These are phyloP conservation scores for Bombus superbus DNA, from an alignment of 1,140 invertebrate species.

Conservation along the genomic window DNA sequence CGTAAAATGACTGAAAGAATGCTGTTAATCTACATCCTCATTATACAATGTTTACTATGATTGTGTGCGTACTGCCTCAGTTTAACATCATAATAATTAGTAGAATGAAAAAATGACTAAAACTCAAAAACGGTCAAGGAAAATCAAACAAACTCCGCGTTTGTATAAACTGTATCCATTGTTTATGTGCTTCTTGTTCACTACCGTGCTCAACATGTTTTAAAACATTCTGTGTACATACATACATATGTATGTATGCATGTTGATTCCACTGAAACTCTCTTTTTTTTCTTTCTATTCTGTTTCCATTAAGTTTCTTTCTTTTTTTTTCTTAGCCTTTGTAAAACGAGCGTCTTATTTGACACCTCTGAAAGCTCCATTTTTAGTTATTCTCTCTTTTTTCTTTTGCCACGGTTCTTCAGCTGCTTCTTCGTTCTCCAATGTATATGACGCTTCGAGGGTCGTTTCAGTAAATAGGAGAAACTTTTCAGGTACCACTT, in stretches of 20 bases:
- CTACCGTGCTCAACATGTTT: not conserved
- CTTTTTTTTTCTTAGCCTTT: not conserved
- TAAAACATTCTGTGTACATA: not conserved
- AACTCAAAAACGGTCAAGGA: not conserved
- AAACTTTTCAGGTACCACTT: constrained; percentile 16
- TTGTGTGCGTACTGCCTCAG: too few species aligned
- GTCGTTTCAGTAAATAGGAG: constrained; percentile 17
- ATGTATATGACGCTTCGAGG: constrained; percentile 23
- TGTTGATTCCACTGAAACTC: constrained; percentile 9
- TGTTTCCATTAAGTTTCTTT: not conserved
- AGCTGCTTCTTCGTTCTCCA: not conserved
- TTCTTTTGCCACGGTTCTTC: not conserved
- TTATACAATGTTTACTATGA: too few species aligned
- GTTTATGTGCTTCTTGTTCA: not conserved
- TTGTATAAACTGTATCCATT: not conserved
- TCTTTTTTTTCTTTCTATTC: not conserved
- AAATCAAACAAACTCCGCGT: not conserved
- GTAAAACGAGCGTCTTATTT: constrained; percentile 2
- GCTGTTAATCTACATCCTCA: too few species aligned
- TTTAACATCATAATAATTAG: not conserved
- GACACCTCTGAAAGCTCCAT: constrained; percentile 14
- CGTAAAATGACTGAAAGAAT: not conserved
- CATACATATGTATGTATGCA: not conserved
- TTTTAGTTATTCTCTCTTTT: constrained; percentile 7
- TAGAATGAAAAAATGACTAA: not conserved